Percentiles rank a stretch among this genome's conserved stretches.
These are phyloP conservation scores for Nothobranchius kuhntae DNA, from an alignment of 2,113 vertebrate species.

Conservation along the genomic window DNA sequence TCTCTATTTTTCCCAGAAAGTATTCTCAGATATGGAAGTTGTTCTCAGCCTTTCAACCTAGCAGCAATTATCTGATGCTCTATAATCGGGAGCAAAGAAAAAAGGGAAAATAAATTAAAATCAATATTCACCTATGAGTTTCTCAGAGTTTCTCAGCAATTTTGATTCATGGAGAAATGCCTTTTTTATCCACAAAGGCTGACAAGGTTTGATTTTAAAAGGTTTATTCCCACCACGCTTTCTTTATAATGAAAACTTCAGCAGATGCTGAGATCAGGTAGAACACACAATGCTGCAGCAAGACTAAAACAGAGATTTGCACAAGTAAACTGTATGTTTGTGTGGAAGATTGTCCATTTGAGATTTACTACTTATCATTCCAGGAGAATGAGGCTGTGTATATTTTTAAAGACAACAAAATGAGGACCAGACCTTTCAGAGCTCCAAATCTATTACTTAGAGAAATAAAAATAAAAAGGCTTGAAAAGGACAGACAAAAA, in stretches of 20 bases:
- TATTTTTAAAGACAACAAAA: not conserved
- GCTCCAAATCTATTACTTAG: too few species aligned
- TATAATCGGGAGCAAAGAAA: constrained; percentile 67
- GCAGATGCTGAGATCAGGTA: constrained; percentile 25
- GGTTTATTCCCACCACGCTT: constrained; percentile 1
- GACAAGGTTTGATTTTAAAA: constrained; percentile 38
- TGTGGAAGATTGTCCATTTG: not conserved
- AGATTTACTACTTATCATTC: not conserved
- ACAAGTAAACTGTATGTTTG: not conserved
- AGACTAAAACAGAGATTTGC: not conserved
- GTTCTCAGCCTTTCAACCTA: constrained; percentile 49
- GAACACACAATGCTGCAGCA: not conserved
- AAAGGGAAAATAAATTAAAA: constrained; percentile 40
- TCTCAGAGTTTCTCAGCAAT: constrained; percentile 51
- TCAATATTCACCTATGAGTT: constrained; percentile 66
- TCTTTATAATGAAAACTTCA: constrained; percentile 22
- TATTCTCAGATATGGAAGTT: constrained; percentile 56
- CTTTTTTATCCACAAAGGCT: constrained; percentile 19
- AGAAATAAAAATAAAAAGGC: too few species aligned
- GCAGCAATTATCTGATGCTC: constrained; percentile 59
- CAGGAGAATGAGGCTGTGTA: not conserved
- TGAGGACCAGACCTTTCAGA: too few species aligned
- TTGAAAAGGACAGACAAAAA: too few species aligned
- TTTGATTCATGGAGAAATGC: constrained; percentile 40
- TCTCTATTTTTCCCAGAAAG: constrained; percentile 26